These are phyloP conservation scores for Caenorhabditis inopinata DNA, from an alignment of 1,140 invertebrate genomes.

Conservation along the genomic window DNA sequence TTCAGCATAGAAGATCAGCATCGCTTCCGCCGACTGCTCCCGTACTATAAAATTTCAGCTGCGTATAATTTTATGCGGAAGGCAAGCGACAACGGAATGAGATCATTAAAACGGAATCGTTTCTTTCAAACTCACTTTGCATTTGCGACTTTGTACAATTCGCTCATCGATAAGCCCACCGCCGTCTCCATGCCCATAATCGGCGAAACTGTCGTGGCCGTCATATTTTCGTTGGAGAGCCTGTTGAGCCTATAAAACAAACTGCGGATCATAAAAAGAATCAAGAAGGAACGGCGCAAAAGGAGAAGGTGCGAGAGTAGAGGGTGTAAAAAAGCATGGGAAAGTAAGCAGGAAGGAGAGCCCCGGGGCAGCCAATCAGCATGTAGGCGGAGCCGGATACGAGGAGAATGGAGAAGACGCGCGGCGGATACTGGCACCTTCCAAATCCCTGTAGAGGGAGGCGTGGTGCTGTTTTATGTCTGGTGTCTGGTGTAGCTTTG, in stretches of 20 bases:
- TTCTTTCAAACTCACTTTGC: constrained; percentile 1
- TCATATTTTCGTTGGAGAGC: neutral
- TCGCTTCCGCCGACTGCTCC: too few relatives aligned
- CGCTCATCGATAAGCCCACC: neutral
- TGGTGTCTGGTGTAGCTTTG: too few relatives aligned
- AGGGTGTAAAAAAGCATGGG: neutral
- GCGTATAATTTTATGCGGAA: too few relatives aligned
- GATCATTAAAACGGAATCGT: too few relatives aligned
- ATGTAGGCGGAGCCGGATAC: neutral
- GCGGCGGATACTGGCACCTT: too few relatives aligned
- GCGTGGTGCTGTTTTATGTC: too few relatives aligned
- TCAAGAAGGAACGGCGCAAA: neutral
- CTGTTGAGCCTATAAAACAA: neutral
- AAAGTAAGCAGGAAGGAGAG: neutral
- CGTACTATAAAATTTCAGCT: too few relatives aligned
- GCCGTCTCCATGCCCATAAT: neutral
- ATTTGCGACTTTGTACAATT: constrained; percentile 11
- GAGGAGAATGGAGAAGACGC: neutral
- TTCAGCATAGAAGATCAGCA: too few relatives aligned
- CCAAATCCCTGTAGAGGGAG: too few relatives aligned
- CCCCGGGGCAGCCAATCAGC: neutral
- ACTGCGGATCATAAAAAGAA: neutral
- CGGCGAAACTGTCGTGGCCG: neutral
- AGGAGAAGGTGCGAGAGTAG: neutral
- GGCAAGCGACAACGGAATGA: too few relatives aligned